Conservation (phyloP, 2,797 vertebrate species). For the Malurus leucopterus region DNA sequence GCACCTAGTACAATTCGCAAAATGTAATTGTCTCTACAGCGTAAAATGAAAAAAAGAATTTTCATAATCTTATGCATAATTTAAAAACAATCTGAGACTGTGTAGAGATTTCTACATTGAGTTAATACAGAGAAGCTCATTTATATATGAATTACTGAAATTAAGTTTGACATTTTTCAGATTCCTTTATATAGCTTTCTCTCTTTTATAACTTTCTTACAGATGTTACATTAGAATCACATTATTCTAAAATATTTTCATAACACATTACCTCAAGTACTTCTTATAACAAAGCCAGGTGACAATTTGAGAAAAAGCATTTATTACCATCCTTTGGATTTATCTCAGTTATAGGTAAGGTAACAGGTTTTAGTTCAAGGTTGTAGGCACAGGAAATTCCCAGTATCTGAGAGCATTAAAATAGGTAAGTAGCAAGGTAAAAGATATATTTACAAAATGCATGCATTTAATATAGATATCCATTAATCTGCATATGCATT, state of each 20-base stretch:
- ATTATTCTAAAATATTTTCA: neutral
- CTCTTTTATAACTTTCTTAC: neutral
- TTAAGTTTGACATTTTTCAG: neutral
- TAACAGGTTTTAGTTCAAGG: accelerated
- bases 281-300: neutral
- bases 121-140: neutral
- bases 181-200: neutral
- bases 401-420: neutral
- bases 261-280: neutral
- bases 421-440: neutral
- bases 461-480: neutral
- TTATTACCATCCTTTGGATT: neutral
- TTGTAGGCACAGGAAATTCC: neutral
- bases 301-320: neutral
- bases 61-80: neutral
- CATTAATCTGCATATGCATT: neutral
- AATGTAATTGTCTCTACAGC: neutral
- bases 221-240: neutral
- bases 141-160: neutral
- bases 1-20: neutral
- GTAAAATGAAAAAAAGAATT: neutral
- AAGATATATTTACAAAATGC: neutral
- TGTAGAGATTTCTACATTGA: neutral
- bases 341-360: neutral
- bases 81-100: neutral